Conservation (phyloP, 2,113 vertebrate species). For the Pituophis catenifer region DNA sequence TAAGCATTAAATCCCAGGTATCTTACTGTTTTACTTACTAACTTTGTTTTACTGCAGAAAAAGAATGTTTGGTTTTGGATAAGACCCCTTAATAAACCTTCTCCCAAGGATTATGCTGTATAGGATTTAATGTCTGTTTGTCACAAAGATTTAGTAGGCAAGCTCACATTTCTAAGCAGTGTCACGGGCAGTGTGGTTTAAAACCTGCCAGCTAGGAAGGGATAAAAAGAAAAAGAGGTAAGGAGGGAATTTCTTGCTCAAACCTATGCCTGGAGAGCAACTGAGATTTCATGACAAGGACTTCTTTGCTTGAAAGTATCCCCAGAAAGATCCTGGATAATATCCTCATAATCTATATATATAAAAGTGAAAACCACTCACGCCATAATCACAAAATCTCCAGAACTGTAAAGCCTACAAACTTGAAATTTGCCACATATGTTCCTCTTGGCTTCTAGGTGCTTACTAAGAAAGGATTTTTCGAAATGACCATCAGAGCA, state of each 20-base stretch:
- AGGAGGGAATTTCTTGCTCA: slow-evolving; percentile 6
- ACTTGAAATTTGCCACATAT: too few species aligned
- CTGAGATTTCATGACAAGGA: background rate
- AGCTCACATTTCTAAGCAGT: slow-evolving; percentile 1
- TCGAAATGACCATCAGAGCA: too few species aligned
- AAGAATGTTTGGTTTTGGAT: background rate
- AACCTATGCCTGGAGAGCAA: slow-evolving; percentile 17
- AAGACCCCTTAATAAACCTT: background rate
- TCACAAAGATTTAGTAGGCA: background rate
- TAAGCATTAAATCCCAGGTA: background rate
- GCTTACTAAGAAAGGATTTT: too few species aligned
- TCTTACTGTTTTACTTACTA: background rate
- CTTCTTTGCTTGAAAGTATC: background rate
- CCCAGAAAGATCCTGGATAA: slow-evolving; percentile 23
- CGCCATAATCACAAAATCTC: too few species aligned
- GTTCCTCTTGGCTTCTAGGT: too few species aligned
- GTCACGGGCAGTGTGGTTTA: background rate
- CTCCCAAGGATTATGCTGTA: background rate
- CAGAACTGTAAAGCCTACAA: too few species aligned
- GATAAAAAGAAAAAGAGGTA: background rate
- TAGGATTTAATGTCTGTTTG: background rate
- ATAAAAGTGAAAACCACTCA: too few species aligned
- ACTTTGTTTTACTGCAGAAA: background rate
- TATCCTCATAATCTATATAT: background rate
- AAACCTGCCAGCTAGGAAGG: background rate